phyloP scores from a whole-genome alignment of 2,888 invertebrate genomes.

The Alitta virens region DNA sequence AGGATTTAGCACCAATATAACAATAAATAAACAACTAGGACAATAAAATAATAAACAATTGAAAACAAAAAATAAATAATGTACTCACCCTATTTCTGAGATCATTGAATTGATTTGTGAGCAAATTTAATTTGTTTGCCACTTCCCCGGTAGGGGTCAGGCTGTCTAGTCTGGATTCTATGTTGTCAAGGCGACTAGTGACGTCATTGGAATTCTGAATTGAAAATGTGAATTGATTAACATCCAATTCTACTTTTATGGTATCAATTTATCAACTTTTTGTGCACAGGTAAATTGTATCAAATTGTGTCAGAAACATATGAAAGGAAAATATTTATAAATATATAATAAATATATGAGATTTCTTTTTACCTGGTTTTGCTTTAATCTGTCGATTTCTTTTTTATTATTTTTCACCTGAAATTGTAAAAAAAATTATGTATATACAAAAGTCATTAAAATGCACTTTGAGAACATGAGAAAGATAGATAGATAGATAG shows the following conservation, averaged over 20 bases:
- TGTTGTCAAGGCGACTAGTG: slow-evolving; percentile 24
- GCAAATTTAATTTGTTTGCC: slow-evolving; percentile 25
- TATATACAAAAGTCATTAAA: neutral
- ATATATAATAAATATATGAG: neutral
- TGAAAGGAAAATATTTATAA: neutral
- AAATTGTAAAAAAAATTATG: slow-evolving; percentile 6
- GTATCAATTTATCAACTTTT: neutral
- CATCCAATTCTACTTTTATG: neutral
- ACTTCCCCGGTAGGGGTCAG: slow-evolving; percentile 39
- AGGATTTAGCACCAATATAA: no score
- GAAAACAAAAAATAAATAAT: neutral
- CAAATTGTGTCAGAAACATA: neutral
- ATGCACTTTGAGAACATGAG: no score
- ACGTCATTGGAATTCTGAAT: slow-evolving; percentile 17
- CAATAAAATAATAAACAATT: no score
- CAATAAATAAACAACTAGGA: no score
- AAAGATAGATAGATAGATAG: no score
- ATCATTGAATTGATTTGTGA: slow-evolving; percentile 27
- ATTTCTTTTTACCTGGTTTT: slow-evolving; percentile 28
- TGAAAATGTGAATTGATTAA: neutral
- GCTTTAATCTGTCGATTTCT: slow-evolving; percentile 32
- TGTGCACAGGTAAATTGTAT: neutral
- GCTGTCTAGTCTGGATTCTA: slow-evolving; percentile 33
- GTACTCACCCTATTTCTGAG: slow-evolving; percentile 33
- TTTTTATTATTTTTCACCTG: slow-evolving; percentile 39